Evolutionary conservation across 2,113 vertebrate genomes (phyloP).

Genomic region (Cochlearius cochlearius): DNA sequence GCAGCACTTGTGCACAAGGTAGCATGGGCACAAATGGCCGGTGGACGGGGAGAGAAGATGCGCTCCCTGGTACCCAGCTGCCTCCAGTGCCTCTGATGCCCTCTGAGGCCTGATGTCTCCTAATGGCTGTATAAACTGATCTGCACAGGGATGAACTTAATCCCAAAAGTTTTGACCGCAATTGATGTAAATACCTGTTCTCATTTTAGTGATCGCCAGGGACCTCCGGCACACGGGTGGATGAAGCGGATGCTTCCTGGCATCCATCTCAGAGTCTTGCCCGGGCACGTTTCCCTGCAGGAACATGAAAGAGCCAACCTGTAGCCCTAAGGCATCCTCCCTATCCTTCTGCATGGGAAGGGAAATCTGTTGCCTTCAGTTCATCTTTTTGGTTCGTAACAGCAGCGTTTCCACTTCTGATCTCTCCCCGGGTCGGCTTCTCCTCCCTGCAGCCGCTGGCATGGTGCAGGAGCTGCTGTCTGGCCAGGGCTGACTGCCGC

Average conservation of each 20-base stretch:
- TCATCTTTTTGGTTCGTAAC: not conserved
- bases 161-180: not conserved
- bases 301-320: not conserved
- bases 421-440: accelerated
- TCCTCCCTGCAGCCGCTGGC: accelerated
- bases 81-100: not conserved
- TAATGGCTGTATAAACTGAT: not conserved
- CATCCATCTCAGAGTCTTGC: not conserved
- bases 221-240: accelerated
- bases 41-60: accelerated
- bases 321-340: not conserved
- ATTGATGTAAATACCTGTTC: not conserved
- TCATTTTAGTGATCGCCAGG: not conserved
- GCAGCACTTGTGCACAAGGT: not conserved
- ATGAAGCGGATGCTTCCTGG: not conserved
- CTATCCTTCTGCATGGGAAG: not conserved
- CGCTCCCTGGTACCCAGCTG: not conserved
- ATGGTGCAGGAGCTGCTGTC: accelerated
- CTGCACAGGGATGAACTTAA: not conserved
- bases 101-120: not conserved
- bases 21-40: not conserved
- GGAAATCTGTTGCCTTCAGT: not conserved
- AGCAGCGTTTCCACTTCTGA: not conserved
- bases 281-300: not conserved
- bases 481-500: not conserved